A percentile compares a stretch with the other conserved stretches of the same genome.
These are phyloP conservation scores for Hylaeus volcanicus DNA, from an alignment of 1,140 invertebrate species.

Conservation along the genomic window DNA sequence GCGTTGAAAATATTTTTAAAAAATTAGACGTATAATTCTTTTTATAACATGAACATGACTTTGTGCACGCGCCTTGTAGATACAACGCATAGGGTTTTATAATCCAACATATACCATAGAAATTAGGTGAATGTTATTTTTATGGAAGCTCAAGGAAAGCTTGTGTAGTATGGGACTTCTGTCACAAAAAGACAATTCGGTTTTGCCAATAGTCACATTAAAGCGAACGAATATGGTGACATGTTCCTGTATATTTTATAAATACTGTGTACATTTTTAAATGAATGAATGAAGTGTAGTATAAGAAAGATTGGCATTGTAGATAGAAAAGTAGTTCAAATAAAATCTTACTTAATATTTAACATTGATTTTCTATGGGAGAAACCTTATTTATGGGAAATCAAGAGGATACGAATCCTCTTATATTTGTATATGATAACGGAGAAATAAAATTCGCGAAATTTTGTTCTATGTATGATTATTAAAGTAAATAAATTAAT, in stretches of 20 bases:
- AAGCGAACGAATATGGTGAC: conserved; percentile 36
- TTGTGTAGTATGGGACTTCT: conserved; percentile 24
- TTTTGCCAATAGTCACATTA: conserved; percentile 11
- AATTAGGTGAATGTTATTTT: conserved; percentile 35
- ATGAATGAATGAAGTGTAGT: conserved; percentile 27
- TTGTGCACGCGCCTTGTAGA: conserved; percentile 44
- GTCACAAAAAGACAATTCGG: conserved; percentile 26
- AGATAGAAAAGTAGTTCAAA: conserved; percentile 24
- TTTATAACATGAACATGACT: conserved; percentile 37
- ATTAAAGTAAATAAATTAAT: conserved; percentile 3
- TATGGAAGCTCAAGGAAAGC: conserved; percentile 1
- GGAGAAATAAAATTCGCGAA: neutral
- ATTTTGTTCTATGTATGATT: neutral
- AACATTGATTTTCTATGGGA: neutral
- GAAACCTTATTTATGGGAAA: neutral
- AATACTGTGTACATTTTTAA: conserved; percentile 47
- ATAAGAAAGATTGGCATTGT: conserved; percentile 40
- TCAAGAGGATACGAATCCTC: neutral
- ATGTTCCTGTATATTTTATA: conserved; percentile 51
- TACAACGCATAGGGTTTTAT: conserved; percentile 43
- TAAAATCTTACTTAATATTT: conserved; percentile 27
- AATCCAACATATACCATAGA: conserved; percentile 21
- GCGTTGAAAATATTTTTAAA: conserved; percentile 19
- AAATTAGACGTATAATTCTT: conserved; percentile 36
- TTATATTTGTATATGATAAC: neutral